These are phyloP conservation scores for Mormoops blainvillei DNA, from an alignment of 2,113 vertebrate species.

Conservation along the genomic window DNA sequence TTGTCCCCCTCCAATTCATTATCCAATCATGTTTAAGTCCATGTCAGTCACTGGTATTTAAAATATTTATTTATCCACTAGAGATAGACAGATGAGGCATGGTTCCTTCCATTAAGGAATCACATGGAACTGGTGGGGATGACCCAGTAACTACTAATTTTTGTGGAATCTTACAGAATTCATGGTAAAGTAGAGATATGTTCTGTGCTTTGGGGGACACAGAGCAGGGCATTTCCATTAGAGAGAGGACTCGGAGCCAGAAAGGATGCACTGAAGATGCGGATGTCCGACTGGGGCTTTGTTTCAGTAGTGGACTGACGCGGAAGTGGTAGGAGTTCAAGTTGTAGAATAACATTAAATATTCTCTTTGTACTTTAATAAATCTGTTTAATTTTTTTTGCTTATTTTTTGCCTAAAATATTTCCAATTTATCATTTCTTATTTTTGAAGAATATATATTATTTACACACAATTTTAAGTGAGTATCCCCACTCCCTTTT, in stretches of 20 bases:
- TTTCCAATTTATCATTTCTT: neutral
- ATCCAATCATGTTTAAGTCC: neutral
- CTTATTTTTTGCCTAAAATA: neutral
- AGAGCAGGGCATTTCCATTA: neutral
- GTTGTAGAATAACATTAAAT: neutral
- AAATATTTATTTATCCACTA: neutral
- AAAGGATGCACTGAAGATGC: neutral
- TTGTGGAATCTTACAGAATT: neutral
- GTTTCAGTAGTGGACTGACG: neutral
- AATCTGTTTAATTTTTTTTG: neutral
- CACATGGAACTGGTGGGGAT: neutral
- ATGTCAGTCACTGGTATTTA: too few relatives aligned
- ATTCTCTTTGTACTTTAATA: neutral
- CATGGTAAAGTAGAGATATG: neutral
- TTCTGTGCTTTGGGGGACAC: neutral
- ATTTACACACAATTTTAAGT: neutral
- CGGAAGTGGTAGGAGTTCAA: neutral
- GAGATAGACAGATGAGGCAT: neutral
- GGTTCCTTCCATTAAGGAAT: neutral
- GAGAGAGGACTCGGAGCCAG: neutral
- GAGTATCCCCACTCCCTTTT: too few relatives aligned
- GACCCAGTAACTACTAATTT: neutral
- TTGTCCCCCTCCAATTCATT: neutral
- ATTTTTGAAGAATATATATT: neutral
- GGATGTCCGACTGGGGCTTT: neutral